These are phyloP conservation scores for Zapus hudsonius DNA, from an alignment of 2,113 vertebrate genomes.

Conservation along the genomic window DNA sequence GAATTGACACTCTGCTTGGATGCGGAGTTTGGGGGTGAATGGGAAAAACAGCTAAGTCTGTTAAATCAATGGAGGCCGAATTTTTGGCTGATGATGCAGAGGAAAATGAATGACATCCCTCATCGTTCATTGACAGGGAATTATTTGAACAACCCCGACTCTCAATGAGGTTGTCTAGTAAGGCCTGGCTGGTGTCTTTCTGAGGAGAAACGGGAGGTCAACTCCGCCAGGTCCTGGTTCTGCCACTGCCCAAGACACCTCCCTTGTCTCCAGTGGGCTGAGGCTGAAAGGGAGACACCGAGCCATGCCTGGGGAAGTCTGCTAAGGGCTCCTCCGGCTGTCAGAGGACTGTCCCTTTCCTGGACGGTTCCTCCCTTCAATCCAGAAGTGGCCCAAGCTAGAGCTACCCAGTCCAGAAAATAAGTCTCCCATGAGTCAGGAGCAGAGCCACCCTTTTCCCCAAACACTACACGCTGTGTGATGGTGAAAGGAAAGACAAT, in stretches of 20 bases:
- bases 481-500: constrained; percentile 52
- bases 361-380: background rate
- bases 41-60: background rate
- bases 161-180: background rate
- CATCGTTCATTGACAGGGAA: background rate
- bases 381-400: constrained; percentile 49
- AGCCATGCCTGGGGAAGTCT: background rate
- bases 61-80: background rate
- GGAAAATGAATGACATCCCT: background rate
- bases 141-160: too few species aligned
- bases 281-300: background rate
- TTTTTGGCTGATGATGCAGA: constrained; percentile 45
- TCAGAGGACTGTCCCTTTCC: background rate
- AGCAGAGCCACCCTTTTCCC: background rate
- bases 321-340: background rate
- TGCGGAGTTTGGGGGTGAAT: background rate
- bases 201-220: background rate
- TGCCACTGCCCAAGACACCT: background rate
- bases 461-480: constrained; percentile 13
- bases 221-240: background rate
- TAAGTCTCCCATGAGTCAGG: background rate
- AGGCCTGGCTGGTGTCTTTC: constrained; percentile 4
- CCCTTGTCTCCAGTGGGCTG: background rate
- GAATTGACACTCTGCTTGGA: constrained; percentile 1
- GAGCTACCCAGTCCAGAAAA: background rate